Evolutionary conservation across 2,797 vertebrate genomes (phyloP).

Genomic region (Hyperoplus immaculatus): DNA sequence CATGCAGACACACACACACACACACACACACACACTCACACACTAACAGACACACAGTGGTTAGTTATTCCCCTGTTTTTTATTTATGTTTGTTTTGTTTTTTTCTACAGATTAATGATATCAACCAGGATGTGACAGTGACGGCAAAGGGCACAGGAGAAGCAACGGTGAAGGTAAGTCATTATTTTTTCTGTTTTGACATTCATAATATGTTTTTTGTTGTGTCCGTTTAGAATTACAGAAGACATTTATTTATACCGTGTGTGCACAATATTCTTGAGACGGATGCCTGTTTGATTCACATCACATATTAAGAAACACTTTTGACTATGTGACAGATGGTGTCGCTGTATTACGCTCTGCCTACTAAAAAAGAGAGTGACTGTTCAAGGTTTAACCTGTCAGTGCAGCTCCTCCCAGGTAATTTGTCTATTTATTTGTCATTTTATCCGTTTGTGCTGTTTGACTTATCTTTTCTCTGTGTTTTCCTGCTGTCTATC

Average conservation of each 20-base stretch:
- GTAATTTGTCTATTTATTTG: constrained; percentile 23
- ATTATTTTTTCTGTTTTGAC: background rate
- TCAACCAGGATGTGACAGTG: constrained; percentile 68
- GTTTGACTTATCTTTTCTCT: background rate
- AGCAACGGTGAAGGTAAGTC: constrained; percentile 68
- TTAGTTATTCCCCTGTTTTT: background rate
- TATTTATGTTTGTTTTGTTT: background rate
- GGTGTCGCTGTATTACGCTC: constrained; percentile 88
- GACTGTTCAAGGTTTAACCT: constrained; percentile 87
- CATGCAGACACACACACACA: too few species aligned
- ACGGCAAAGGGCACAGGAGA: constrained; percentile 69
- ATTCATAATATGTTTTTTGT: background rate
- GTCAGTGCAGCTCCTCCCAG: constrained; percentile 66
- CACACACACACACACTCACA: too few species aligned
- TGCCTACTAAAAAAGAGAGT: constrained; percentile 72
- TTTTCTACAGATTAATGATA: constrained; percentile 57
- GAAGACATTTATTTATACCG: background rate
- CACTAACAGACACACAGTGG: background rate
- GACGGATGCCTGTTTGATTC: background rate
- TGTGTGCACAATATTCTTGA: too few species aligned
- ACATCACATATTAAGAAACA: background rate
- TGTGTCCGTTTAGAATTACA: background rate
- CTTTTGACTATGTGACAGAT: constrained; percentile 74
- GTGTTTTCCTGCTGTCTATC: background rate
- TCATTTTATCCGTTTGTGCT: background rate